Conservation (phyloP, 2,797 vertebrate genomes). For the Smutsia temminckii region DNA sequence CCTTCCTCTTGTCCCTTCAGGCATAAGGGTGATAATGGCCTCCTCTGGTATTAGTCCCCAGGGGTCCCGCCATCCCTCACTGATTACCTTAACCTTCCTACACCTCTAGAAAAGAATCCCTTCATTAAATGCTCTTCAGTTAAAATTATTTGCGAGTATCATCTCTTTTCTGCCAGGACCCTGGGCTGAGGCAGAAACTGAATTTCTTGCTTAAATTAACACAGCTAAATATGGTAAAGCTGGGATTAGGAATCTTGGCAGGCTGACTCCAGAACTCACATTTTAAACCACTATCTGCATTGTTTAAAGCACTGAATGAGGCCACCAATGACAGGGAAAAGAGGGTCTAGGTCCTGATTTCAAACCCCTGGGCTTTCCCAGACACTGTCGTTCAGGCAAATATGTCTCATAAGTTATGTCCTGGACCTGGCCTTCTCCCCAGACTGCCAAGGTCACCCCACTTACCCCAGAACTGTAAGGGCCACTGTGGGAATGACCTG, state of each 20-base stretch:
- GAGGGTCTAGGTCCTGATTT: not conserved
- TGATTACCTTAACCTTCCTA: not conserved
- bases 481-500: not conserved
- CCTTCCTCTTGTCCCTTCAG: not conserved
- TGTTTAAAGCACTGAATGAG: not conserved
- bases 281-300: not conserved
- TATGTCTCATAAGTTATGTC: not conserved
- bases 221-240: slow-evolving; percentile 14
- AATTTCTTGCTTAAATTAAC: slow-evolving; percentile 7
- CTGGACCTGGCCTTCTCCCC: not conserved
- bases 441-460: not conserved
- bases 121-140: not conserved
- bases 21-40: not conserved
- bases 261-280: not conserved
- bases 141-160: not conserved
- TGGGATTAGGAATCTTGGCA: slow-evolving; percentile 10
- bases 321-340: not conserved
- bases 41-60: not conserved
- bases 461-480: not conserved
- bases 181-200: not conserved
- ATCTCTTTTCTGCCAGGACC: not conserved
- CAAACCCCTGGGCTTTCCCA: not conserved
- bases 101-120: not conserved
- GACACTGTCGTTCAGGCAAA: not conserved
- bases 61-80: not conserved